Evolutionary conservation across 1,140 invertebrate species (phyloP).

Genomic region (Drosophila carrolli): DNA sequence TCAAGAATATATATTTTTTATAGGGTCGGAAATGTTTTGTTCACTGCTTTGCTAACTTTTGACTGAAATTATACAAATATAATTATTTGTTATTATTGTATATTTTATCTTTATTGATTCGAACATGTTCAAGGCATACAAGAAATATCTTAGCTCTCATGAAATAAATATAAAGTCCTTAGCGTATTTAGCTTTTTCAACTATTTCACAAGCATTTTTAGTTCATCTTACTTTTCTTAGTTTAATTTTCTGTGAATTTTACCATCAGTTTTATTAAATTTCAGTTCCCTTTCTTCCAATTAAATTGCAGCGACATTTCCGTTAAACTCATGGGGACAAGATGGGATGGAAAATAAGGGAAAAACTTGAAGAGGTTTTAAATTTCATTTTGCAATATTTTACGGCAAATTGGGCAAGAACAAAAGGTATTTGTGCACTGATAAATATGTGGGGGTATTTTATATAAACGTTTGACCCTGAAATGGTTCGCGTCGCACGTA

Average conservation of each 20-base stretch:
- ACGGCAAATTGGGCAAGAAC: slow-evolving; percentile 43
- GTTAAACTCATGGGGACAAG: not conserved
- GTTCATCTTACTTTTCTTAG: not conserved
- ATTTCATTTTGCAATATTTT: slow-evolving; percentile 42
- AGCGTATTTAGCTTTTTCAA: no score
- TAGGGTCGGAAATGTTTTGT: no score
- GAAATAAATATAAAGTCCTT: no score
- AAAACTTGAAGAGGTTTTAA: slow-evolving; percentile 41
- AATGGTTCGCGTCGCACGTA: slow-evolving; percentile 43
- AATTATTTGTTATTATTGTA: no score
- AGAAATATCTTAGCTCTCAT: no score
- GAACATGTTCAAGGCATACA: no score
- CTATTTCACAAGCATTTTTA: no score
- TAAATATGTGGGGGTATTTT: not conserved
- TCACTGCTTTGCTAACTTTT: no score
- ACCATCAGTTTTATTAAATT: not conserved
- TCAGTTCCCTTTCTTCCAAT: not conserved
- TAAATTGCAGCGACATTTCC: slow-evolving; percentile 11
- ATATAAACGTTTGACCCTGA: slow-evolving; percentile 31
- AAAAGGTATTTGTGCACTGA: slow-evolving; percentile 9
- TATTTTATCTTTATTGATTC: no score
- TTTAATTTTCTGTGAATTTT: not conserved
- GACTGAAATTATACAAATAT: no score
- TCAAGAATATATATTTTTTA: no score
- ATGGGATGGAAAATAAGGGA: slow-evolving; percentile 3